Conservation (phyloP, 1,140 invertebrate species). For the Cydia pomonella region DNA sequence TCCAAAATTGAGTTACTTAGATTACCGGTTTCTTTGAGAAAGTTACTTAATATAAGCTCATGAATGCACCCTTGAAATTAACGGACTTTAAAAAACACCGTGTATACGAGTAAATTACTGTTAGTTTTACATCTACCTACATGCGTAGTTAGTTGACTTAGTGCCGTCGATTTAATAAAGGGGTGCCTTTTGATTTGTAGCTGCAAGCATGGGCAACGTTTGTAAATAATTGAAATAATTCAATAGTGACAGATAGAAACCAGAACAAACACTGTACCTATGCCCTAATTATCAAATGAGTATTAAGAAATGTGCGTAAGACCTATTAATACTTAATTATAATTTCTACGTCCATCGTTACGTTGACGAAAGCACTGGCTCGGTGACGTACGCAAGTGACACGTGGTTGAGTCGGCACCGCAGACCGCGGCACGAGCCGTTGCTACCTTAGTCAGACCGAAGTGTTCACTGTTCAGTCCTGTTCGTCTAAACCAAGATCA, state of each 20-base stretch:
- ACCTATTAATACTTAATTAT: neutral
- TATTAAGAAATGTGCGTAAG: neutral
- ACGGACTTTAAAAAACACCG: no score
- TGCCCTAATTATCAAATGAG: neutral
- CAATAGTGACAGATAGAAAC: conserved; percentile 10
- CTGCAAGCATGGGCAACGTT: conserved; percentile 52
- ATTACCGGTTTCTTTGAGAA: no score
- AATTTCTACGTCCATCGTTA: neutral
- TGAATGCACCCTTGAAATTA: no score
- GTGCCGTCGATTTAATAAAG: conserved; percentile 72
- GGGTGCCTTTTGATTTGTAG: conserved; percentile 73
- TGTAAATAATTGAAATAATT: conserved; percentile 44
- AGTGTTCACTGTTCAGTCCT: neutral
- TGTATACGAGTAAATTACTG: conserved; percentile 54
- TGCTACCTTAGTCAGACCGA: conserved; percentile 9
- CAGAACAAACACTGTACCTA: neutral
- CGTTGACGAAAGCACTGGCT: conserved; percentile 15
- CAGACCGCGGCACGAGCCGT: conserved; percentile 40
- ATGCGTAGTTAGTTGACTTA: conserved; percentile 66
- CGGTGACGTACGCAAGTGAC: conserved; percentile 48
- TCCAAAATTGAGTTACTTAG: no score
- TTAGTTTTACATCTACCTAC: no score
- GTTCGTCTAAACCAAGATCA: neutral
- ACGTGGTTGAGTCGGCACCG: conserved; percentile 38
- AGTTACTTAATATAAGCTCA: no score